Conservation (phyloP, 2,888 invertebrate species). For the Sceliomorpha sp. region DNA sequence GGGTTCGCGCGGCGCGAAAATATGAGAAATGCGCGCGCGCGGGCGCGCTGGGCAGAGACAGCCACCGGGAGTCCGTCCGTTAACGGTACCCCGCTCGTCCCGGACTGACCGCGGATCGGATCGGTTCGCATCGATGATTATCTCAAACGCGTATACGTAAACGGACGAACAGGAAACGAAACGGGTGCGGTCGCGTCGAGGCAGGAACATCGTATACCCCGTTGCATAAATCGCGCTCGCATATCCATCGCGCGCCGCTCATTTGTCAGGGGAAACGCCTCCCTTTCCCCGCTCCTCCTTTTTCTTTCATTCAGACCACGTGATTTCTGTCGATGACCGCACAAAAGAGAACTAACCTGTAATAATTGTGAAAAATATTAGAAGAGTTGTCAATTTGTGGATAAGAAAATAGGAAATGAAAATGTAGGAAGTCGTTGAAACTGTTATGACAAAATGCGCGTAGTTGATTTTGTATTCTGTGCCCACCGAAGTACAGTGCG, state of each 20-base stretch:
- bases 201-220: constrained; percentile 34
- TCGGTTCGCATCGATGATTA: constrained; percentile 23
- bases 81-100: constrained; percentile 60
- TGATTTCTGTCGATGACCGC: too few relatives aligned
- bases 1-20: too few relatives aligned
- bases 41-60: constrained; percentile 25
- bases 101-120: constrained; percentile 20
- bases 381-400: too few relatives aligned
- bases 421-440: too few relatives aligned
- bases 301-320: too few relatives aligned
- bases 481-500: too few relatives aligned
- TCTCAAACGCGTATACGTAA: constrained; percentile 44
- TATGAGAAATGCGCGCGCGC: too few relatives aligned
- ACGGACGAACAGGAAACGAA: constrained; percentile 50
- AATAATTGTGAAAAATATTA: too few relatives aligned
- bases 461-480: too few relatives aligned
- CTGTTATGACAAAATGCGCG: too few relatives aligned
- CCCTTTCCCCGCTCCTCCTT: constrained; percentile 5
- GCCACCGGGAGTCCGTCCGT: constrained; percentile 53
- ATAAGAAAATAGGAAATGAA: too few relatives aligned
- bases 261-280: constrained; percentile 27
- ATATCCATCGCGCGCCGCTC: constrained; percentile 14
- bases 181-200: constrained; percentile 45
- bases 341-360: too few relatives aligned
- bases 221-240: constrained; percentile 32